A percentile compares a stretch with the other conserved stretches of the same genome.
Conservation (phyloP, 53 echinoderm and acorn worm species). For the Paracentrotus lividus region DNA sequence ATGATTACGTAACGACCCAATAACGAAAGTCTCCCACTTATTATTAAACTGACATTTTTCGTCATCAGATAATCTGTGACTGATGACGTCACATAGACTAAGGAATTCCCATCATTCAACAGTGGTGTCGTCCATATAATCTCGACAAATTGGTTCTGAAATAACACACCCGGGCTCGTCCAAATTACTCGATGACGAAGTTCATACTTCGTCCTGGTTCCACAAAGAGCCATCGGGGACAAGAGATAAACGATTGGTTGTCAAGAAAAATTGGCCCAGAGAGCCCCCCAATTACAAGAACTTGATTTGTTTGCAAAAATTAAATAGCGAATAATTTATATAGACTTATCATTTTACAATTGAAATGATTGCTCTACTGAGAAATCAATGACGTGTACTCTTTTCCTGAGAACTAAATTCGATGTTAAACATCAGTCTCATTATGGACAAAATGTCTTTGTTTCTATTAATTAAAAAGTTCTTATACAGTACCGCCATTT, state of each 20-base stretch:
- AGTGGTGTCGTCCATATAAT: neutral
- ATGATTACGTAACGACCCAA: too few species aligned
- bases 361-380: too few species aligned
- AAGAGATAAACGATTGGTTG: neutral
- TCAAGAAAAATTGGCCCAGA: neutral
- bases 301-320: too few species aligned
- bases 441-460: too few species aligned
- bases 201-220: neutral
- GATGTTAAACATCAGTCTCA: too few species aligned
- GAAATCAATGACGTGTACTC: too few species aligned
- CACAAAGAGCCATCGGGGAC: neutral
- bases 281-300: neutral
- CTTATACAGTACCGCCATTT: too few species aligned
- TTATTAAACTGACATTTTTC: constrained; percentile 32
- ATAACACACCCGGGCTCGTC: neutral
- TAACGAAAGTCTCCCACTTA: too few species aligned
- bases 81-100: neutral
- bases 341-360: too few species aligned
- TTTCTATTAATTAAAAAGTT: too few species aligned
- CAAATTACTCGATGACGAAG: neutral
- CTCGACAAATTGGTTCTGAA: constrained; percentile 29
- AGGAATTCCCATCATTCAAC: neutral
- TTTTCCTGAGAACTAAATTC: too few species aligned
- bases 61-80: neutral
- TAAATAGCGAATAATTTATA: too few species aligned